Base-by-base conservation (phyloP, 92 coral and sea anemone species). In the Siderastrea radians region DNA sequence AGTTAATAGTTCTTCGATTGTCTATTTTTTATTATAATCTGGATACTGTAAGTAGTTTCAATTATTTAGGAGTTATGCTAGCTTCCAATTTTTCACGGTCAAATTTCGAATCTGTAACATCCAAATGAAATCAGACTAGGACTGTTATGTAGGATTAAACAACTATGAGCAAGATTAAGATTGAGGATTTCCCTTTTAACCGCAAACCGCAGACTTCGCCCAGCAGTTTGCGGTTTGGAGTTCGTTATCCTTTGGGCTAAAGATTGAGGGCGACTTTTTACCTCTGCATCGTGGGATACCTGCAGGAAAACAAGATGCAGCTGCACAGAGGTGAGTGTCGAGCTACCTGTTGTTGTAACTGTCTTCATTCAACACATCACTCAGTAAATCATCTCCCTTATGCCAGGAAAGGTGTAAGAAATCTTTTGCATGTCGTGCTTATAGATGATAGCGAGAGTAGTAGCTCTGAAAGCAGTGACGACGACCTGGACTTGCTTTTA, bases 401-500 rank as follows among this genome's bases (percentile, higher is more conserved):
- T 71, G 57, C 55, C 75, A 71, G 75, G 59, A 47, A 71, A 71
- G 47, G 47, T 72, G 3, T n/a, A 73, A 73, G 78, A 51, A 60
- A 50, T 73, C 2, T 73, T 73, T 73, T 73, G 78, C 4, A 73
- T 3, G n/a, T 73, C 78, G 19, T 73, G 78, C 60, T 51, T 73
- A 1, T 73, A 55, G 75, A 71, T 71, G 55, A 71, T 71, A 73
- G 78, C 13, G 78, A 73, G 59, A 62, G 84, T 63, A 80, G 84
- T 14, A 80, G 84, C 84, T 5, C 9, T 45, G 83, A 78, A 78
- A 78, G 83, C 83, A 59, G 83, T 78, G 70, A 78, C 44, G 83
- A 60, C 70, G 51, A 78, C 45, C 16, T 78, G 64, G 80, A 76
- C 65, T 76, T 76, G 80, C 80, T 76, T 61, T 52, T 76, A 64